Conservation (phyloP, 2,888 invertebrate species). For the Byasa hedistus region DNA sequence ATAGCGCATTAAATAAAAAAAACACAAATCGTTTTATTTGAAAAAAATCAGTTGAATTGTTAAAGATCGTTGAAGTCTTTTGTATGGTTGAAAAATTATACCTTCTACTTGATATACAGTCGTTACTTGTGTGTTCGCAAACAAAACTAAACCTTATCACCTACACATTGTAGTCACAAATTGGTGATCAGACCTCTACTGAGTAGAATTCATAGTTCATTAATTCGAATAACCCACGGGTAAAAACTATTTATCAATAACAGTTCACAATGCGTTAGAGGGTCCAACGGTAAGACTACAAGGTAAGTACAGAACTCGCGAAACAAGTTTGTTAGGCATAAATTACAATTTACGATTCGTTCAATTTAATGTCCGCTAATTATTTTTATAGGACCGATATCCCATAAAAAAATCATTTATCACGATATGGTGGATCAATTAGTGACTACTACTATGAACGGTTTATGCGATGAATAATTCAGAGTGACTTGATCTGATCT, state of each 20-base stretch:
- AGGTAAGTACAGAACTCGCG: slow-evolving; percentile 29
- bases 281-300: slow-evolving; percentile 20
- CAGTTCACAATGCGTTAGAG: slow-evolving; percentile 1
- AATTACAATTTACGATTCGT: slow-evolving; percentile 34
- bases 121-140: too few species aligned
- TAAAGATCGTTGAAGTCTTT: too few species aligned
- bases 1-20: too few species aligned
- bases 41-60: too few species aligned
- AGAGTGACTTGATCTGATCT: not conserved
- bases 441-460: slow-evolving; percentile 16
- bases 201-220: slow-evolving; percentile 1
- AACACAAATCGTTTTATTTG: too few species aligned
- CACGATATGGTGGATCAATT: slow-evolving; percentile 32
- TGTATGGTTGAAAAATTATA: too few species aligned
- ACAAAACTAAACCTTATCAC: too few species aligned
- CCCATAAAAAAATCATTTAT: slow-evolving; percentile 29
- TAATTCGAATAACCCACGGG: slow-evolving; percentile 13
- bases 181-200: too few species aligned
- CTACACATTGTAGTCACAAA: too few species aligned
- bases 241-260: slow-evolving; percentile 14
- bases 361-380: slow-evolving; percentile 31
- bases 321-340: slow-evolving; percentile 32
- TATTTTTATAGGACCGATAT: slow-evolving; percentile 32
- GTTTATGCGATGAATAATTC: slow-evolving; percentile 12
- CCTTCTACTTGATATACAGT: too few species aligned